Percentiles rank a stretch among this genome's conserved stretches.
phyloP scores from a whole-genome alignment of 2,113 vertebrate genomes.

The Oncorhynchus nerka region DNA sequence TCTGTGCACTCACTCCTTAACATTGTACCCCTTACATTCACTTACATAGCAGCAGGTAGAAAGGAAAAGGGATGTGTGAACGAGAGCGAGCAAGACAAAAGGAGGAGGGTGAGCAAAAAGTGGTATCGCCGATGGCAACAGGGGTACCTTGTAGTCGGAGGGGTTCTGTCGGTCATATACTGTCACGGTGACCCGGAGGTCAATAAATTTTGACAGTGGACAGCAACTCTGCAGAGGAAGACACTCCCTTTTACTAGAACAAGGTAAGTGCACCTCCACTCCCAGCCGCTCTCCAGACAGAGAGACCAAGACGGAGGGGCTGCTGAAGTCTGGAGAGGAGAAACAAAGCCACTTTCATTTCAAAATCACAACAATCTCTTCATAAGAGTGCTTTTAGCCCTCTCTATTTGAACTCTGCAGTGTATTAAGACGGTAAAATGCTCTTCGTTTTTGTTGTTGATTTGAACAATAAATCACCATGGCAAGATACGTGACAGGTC shows the following conservation, averaged over 20 bases:
- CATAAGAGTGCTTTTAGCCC: too few species aligned
- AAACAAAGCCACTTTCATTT: not conserved
- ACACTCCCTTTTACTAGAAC: conserved; percentile 57
- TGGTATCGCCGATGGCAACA: not conserved
- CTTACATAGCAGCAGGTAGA: not conserved
- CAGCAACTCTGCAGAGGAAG: conserved; percentile 44
- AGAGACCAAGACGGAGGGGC: conserved; percentile 56
- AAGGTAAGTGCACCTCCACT: conserved; percentile 64
- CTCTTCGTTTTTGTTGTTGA: not conserved
- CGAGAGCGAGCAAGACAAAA: not conserved
- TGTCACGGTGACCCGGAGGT: conserved; percentile 56
- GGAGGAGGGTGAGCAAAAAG: too few species aligned
- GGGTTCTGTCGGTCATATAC: conserved; percentile 58
- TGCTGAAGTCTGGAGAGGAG: conserved; percentile 54
- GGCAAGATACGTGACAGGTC: not conserved
- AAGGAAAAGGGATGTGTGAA: not conserved
- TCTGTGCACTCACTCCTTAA: too few species aligned
- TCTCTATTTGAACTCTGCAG: too few species aligned
- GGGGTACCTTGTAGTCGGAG: conserved; percentile 51
- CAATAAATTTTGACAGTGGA: conserved; percentile 41
- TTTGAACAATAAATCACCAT: not conserved
- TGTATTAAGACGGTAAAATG: not conserved
- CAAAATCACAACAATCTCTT: not conserved
- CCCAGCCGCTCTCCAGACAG: conserved; percentile 36
- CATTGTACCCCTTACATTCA: too few species aligned